Evolutionary conservation across 2,888 invertebrate genomes (phyloP).

Genomic region (Drosophila picticornis): DNA sequence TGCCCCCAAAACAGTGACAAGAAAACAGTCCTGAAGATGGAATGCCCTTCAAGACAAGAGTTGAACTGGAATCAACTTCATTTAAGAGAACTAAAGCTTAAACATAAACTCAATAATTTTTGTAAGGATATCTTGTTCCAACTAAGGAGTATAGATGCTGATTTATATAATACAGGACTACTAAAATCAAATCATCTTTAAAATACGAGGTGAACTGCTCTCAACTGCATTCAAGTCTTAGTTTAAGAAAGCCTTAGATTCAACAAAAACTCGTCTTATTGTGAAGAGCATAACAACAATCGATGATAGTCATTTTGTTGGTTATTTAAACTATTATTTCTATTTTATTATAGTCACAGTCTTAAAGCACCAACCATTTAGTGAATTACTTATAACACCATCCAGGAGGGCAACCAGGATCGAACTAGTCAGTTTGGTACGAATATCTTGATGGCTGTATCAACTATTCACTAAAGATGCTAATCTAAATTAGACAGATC

Average conservation of each 20-base stretch:
- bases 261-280: neutral
- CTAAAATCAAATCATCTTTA: too few relatives aligned
- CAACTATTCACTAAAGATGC: neutral
- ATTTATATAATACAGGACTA: neutral
- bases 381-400: neutral
- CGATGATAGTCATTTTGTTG: neutral
- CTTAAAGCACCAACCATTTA: neutral
- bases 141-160: neutral
- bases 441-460: neutral
- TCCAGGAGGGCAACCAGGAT: neutral
- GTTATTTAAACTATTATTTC: neutral
- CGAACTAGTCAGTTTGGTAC: neutral
- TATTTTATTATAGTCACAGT: neutral
- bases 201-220: neutral
- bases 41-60: neutral
- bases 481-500: neutral
- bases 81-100: neutral
- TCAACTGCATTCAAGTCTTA: neutral
- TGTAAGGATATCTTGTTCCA: neutral
- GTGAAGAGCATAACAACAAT: neutral
- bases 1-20: slow-evolving; percentile 9
- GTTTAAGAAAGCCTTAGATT: neutral
- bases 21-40: neutral
- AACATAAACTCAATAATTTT: neutral
- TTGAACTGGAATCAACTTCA: neutral